These are phyloP conservation scores for Heliconius congener DNA, from an alignment of 1,140 invertebrate species.

Conservation along the genomic window DNA sequence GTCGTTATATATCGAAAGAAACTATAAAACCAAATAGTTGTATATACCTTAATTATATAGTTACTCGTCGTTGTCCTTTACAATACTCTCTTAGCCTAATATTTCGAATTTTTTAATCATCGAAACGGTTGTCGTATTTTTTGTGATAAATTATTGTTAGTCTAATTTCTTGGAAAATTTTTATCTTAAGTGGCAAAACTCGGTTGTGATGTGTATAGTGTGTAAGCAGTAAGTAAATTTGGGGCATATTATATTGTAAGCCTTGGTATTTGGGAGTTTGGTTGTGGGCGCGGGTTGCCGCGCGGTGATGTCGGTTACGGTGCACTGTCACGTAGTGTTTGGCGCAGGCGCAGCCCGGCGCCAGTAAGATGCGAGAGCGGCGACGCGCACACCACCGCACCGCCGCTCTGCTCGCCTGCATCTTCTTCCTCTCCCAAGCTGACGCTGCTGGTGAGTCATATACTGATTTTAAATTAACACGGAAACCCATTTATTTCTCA, in stretches of 20 bases:
- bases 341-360: constrained; percentile 76
- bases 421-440: constrained; percentile 70
- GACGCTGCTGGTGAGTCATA: constrained; percentile 68
- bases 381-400: constrained; percentile 67
- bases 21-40: constrained; percentile 49
- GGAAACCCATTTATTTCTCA: constrained; percentile 51
- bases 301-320: constrained; percentile 62
- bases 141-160: constrained; percentile 73
- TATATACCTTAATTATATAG: constrained; percentile 59
- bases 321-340: constrained; percentile 67
- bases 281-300: constrained; percentile 47
- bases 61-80: constrained; percentile 72
- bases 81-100: constrained; percentile 51
- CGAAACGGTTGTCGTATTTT: constrained; percentile 81
- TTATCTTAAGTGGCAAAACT: constrained; percentile 75
- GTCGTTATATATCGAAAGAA: constrained; percentile 26
- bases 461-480: constrained; percentile 38
- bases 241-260: constrained; percentile 14
- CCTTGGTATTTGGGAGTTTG: constrained; percentile 3
- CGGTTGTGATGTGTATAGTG: constrained; percentile 80
- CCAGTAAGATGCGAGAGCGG: constrained; percentile 78
- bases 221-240: constrained; percentile 58
- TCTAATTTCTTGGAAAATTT: constrained; percentile 35
- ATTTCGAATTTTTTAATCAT: constrained; percentile 75
- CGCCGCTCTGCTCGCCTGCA: constrained; percentile 70